Percentiles rank a stretch among this genome's conserved stretches.
Conservation (phyloP, 2,113 vertebrate genomes). For the Pao palembangensis region DNA sequence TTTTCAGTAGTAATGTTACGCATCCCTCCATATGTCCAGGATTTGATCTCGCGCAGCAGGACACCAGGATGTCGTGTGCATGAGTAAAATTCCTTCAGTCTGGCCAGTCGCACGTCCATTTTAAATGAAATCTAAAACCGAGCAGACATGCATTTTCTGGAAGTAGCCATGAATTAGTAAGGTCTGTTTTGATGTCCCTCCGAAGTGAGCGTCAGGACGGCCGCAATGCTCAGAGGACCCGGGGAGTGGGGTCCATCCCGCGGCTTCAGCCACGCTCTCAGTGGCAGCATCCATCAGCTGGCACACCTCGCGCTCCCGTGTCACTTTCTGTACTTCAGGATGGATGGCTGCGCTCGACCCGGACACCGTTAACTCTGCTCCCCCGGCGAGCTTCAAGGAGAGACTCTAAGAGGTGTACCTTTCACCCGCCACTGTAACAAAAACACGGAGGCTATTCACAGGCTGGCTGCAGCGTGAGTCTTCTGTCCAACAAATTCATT, state of each 20-base stretch:
- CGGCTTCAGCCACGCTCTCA: slow-evolving; percentile 41
- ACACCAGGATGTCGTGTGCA: slow-evolving; percentile 41
- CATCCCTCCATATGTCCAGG: neutral
- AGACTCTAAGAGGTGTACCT: slow-evolving; percentile 43
- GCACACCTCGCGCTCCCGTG: slow-evolving; percentile 48
- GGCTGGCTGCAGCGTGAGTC: slow-evolving; percentile 34
- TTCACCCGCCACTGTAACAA: slow-evolving; percentile 20
- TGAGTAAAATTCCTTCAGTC: slow-evolving; percentile 49
- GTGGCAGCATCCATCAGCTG: slow-evolving; percentile 67
- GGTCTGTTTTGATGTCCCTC: slow-evolving; percentile 71
- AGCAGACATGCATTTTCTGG: slow-evolving; percentile 62
- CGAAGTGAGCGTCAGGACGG: slow-evolving; percentile 72
- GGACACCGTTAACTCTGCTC: slow-evolving; percentile 62
- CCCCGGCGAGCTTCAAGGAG: slow-evolving; percentile 63
- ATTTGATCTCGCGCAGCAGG: neutral
- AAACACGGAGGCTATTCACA: slow-evolving; percentile 27
- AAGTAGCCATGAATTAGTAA: slow-evolving; percentile 78
- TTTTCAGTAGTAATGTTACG: too few species aligned
- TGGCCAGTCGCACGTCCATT: slow-evolving; percentile 40
- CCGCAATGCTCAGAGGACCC: slow-evolving; percentile 56
- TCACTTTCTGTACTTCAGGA: slow-evolving; percentile 70
- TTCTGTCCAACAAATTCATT: slow-evolving; percentile 64
- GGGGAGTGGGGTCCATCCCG: slow-evolving; percentile 52
- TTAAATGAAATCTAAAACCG: slow-evolving; percentile 65
- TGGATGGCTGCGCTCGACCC: slow-evolving; percentile 60